These are phyloP conservation scores for Megaustenia siamemsis DNA, from an alignment of 2,888 invertebrate species.

Conservation along the genomic window DNA sequence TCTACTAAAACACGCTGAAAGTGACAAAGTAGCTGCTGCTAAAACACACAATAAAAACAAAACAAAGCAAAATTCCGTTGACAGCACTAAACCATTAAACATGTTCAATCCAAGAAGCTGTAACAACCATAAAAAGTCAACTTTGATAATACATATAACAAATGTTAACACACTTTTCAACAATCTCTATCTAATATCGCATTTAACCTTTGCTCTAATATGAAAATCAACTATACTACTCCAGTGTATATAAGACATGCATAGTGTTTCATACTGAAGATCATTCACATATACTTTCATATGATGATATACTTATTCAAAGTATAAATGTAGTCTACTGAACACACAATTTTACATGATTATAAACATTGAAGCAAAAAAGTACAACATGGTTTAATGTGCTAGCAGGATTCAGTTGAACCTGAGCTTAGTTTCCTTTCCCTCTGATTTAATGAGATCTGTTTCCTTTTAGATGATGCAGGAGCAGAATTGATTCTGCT, in stretches of 20 bases:
- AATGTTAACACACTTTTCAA: too few species aligned
- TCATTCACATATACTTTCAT: too few species aligned
- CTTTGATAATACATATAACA: background rate
- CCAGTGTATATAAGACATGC: too few species aligned
- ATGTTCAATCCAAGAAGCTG: background rate
- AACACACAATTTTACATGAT: too few species aligned
- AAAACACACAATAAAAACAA: background rate
- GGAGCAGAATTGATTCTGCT: constrained; percentile 56
- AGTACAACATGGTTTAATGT: background rate
- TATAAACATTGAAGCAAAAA: background rate
- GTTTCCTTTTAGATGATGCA: constrained; percentile 50
- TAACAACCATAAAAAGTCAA: background rate
- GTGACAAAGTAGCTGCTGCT: background rate
- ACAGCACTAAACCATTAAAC: background rate
- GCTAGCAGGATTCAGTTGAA: constrained; percentile 54
- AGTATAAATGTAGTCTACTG: too few species aligned
- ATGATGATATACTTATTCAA: too few species aligned
- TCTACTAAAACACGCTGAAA: background rate
- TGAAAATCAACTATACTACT: too few species aligned
- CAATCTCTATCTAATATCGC: too few species aligned
- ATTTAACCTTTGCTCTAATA: too few species aligned
- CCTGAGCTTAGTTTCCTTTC: constrained; percentile 56
- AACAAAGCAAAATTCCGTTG: background rate
- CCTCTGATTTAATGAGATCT: constrained; percentile 35
- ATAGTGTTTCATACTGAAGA: too few species aligned